phyloP scores from a whole-genome alignment of 2,888 invertebrate genomes.

The Melieria omissa region DNA sequence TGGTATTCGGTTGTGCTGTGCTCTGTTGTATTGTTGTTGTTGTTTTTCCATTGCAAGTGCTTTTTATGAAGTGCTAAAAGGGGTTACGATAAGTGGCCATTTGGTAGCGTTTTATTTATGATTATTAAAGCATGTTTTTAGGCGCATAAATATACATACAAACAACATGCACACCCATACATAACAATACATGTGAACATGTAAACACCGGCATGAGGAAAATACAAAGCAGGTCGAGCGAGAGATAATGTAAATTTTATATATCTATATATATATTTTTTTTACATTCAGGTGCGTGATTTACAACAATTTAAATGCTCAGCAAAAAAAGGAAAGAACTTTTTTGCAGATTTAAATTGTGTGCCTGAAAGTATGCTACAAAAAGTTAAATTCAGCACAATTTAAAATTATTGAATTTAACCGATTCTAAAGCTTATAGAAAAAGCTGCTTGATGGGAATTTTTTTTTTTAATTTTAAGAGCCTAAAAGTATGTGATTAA shows the following conservation, averaged over 20 bases:
- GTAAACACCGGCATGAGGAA: no score
- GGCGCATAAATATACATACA: constrained; percentile 1
- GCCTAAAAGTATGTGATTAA: background rate
- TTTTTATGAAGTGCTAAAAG: constrained; percentile 27
- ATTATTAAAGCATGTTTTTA: constrained; percentile 19
- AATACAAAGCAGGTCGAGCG: no score
- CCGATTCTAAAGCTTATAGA: background rate
- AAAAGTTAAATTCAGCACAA: background rate
- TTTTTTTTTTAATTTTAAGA: background rate
- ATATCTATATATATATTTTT: no score
- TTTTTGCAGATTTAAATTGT: no score
- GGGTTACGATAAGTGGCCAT: constrained; percentile 1
- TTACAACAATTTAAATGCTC: no score
- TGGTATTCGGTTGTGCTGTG: no score
- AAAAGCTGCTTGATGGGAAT: background rate
- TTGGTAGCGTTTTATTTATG: constrained; percentile 18
- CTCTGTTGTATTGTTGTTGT: background rate
- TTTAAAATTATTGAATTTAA: background rate
- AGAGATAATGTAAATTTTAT: no score
- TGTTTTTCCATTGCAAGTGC: constrained; percentile 1
- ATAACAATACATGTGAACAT: no score
- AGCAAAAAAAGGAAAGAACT: no score
- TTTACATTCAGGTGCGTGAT: no score
- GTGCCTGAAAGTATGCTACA: background rate
- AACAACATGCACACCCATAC: background rate